Conservation (phyloP, 2,888 invertebrate species). For the Nematopogon swammerdamellus region DNA sequence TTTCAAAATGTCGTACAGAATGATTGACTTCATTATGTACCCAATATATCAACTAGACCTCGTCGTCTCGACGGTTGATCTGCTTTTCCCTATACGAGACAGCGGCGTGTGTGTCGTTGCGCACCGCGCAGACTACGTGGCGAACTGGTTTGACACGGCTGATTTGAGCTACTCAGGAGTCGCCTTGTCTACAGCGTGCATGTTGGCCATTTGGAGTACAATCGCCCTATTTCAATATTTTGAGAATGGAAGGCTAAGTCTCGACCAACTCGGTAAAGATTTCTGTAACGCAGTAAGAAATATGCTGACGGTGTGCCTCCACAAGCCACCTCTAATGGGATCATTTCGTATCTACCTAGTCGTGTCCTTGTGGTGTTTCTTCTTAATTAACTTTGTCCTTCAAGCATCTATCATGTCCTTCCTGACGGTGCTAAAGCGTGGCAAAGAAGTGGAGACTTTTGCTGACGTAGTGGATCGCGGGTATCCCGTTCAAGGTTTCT, state of each 20-base stretch:
- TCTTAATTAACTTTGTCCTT: constrained; percentile 35
- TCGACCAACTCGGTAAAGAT: constrained; percentile 37
- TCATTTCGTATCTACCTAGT: constrained; percentile 34
- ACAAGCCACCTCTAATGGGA: constrained; percentile 25
- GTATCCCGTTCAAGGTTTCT: constrained; percentile 35
- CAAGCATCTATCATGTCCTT: constrained; percentile 44
- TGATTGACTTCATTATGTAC: constrained; percentile 28
- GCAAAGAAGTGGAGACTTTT: constrained; percentile 40
- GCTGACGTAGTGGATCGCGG: constrained; percentile 38
- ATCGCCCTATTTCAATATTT: constrained; percentile 26
- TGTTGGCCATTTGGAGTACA: constrained; percentile 31
- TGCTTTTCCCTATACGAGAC: constrained; percentile 27
- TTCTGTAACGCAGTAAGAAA: constrained; percentile 33
- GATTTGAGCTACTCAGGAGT: constrained; percentile 18
- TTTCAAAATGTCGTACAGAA: constrained; percentile 27
- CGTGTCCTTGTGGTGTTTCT: constrained; percentile 37
- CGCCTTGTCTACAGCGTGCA: constrained; percentile 21
- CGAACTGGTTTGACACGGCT: constrained; percentile 26
- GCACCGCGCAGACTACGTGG: constrained; percentile 33
- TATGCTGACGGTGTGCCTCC: constrained; percentile 25
- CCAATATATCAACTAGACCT: constrained; percentile 40
- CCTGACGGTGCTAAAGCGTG: constrained; percentile 36
- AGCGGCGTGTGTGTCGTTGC: constrained; percentile 40
- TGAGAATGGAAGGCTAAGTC: constrained; percentile 19
- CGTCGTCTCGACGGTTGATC: constrained; percentile 30